phyloP scores from a whole-genome alignment of 2,888 invertebrate species.

The Thumatha senex region DNA sequence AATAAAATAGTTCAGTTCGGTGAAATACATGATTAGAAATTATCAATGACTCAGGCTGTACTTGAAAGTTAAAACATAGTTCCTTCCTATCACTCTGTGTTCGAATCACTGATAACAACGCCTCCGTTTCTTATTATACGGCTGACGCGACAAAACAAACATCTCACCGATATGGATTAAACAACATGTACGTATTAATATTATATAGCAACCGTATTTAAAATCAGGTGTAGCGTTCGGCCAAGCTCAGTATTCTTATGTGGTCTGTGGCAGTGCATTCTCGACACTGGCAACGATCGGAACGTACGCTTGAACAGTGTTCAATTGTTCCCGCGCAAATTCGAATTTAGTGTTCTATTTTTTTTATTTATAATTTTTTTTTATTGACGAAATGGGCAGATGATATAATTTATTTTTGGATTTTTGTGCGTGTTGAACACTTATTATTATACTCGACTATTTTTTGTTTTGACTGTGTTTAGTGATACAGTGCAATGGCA shows the following conservation, averaged over 20 bases:
- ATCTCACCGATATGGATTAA: slow-evolving; percentile 1
- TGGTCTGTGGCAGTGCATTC: slow-evolving; percentile 46
- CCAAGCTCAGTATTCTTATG: slow-evolving; percentile 9
- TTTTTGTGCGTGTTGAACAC: neutral
- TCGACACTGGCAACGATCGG: slow-evolving; percentile 39
- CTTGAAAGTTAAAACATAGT: neutral
- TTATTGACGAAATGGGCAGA: slow-evolving; percentile 1
- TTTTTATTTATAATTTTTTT: slow-evolving; percentile 10
- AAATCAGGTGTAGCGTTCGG: slow-evolving; percentile 45
- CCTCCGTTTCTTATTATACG: neutral
- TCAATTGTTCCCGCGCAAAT: slow-evolving; percentile 51
- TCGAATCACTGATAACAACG: neutral
- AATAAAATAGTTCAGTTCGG: too few relatives aligned
- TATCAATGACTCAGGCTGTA: too few relatives aligned
- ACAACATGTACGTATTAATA: neutral
- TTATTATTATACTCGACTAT: neutral
- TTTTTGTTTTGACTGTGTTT: slow-evolving; percentile 27
- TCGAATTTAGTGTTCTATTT: slow-evolving; percentile 24
- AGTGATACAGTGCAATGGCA: slow-evolving; percentile 32
- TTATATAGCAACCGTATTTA: slow-evolving; percentile 6
- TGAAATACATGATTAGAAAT: too few relatives aligned
- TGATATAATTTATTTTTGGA: neutral
- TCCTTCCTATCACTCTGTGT: neutral
- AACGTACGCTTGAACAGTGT: slow-evolving; percentile 42
- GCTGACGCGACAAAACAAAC: slow-evolving; percentile 4